A percentile compares a stretch with the other conserved stretches of the same genome.
These are phyloP conservation scores for Anoplophora glabripennis DNA, from an alignment of 1,140 invertebrate species.

Conservation along the genomic window DNA sequence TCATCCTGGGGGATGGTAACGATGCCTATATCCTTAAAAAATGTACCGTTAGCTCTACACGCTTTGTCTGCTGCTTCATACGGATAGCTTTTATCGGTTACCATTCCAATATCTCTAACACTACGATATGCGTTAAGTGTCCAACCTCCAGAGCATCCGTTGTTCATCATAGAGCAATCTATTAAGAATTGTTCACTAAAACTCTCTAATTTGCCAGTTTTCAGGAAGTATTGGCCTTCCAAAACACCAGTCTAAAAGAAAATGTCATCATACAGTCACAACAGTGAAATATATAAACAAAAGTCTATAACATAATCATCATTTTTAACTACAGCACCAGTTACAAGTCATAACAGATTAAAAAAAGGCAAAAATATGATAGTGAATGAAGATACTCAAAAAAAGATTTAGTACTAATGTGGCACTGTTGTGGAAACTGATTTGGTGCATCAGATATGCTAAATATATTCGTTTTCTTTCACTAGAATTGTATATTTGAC, in stretches of 20 bases:
- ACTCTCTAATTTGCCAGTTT: constrained; percentile 10
- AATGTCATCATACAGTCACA: too few relatives aligned
- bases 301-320: too few relatives aligned
- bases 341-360: too few relatives aligned
- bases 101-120: constrained; percentile 53
- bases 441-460: too few relatives aligned
- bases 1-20: background rate
- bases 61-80: constrained; percentile 19
- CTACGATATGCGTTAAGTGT: constrained; percentile 28
- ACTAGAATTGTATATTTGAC: too few relatives aligned
- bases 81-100: constrained; percentile 26
- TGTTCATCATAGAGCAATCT: constrained; percentile 42
- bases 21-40: background rate
- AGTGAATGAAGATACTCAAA: too few relatives aligned
- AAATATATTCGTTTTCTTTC: too few relatives aligned
- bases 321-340: too few relatives aligned
- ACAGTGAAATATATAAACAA: too few relatives aligned
- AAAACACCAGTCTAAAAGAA: constrained; percentile 33
- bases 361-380: too few relatives aligned
- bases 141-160: constrained; percentile 29
- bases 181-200: constrained; percentile 32
- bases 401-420: too few relatives aligned
- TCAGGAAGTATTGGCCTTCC: constrained; percentile 25
- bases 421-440: too few relatives aligned
- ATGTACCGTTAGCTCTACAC: constrained; percentile 10